Evolutionary conservation across 2,797 vertebrate species (phyloP).

Genomic region (Gadopsis bispinosus): DNA sequence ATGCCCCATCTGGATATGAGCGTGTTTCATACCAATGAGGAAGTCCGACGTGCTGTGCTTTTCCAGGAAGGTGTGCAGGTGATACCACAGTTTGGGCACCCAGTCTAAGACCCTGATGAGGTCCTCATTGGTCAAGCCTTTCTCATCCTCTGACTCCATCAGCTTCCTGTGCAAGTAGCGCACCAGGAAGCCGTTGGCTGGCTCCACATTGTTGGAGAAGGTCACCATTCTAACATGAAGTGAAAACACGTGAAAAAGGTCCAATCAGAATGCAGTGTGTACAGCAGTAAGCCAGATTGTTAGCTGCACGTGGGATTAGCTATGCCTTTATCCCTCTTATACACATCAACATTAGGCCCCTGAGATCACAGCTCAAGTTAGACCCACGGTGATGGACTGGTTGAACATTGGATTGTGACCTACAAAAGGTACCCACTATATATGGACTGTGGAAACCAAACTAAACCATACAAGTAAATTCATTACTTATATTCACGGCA

Average conservation of each 20-base stretch:
- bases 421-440: neutral
- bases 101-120: constrained; percentile 95
- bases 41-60: constrained; percentile 99
- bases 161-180: constrained; percentile 97
- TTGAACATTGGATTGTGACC: neutral
- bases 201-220: constrained; percentile 99
- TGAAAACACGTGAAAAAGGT: neutral
- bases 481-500: neutral
- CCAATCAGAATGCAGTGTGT: neutral
- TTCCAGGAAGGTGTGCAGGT: constrained; percentile 97
- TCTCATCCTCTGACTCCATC: constrained; percentile 93
- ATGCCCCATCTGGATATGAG: neutral
- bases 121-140: constrained; percentile 91
- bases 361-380: neutral
- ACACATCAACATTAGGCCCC: neutral
- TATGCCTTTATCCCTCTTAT: neutral
- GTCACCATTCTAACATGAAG: constrained; percentile 91
- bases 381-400: neutral
- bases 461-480: neutral
- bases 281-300: neutral
- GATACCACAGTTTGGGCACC: constrained; percentile 99
- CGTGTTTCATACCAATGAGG: constrained; percentile 90
- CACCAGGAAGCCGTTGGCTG: constrained; percentile 96
- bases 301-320: neutral
- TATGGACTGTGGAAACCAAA: neutral